Conservation (phyloP, 2,797 vertebrate species). For the Acridotheres tristis region DNA sequence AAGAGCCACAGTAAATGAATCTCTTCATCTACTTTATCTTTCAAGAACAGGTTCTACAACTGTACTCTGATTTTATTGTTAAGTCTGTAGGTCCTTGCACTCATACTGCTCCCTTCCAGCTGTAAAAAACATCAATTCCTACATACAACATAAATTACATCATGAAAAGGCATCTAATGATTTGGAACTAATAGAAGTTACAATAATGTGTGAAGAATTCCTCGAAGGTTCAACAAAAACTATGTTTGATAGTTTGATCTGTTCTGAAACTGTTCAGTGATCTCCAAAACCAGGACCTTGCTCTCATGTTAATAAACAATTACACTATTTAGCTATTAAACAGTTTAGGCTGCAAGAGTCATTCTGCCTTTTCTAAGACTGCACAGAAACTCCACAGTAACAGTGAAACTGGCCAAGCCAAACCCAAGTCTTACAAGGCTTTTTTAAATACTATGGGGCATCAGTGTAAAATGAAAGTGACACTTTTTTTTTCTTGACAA, state of each 20-base stretch:
- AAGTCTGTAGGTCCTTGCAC: background rate
- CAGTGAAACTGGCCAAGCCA: background rate
- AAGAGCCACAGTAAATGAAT: background rate
- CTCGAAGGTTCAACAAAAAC: background rate
- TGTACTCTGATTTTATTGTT: background rate
- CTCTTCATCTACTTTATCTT: background rate
- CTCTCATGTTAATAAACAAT: background rate
- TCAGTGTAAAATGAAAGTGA: background rate
- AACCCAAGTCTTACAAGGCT: background rate
- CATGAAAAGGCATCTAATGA: background rate
- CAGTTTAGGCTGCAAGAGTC: background rate
- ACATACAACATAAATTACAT: background rate
- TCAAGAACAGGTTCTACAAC: background rate
- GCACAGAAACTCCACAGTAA: background rate
- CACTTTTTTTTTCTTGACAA: background rate
- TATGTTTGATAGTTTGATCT: background rate
- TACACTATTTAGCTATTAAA: background rate
- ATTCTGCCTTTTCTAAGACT: background rate
- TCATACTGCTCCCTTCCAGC: rapidly evolving
- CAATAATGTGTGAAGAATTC: background rate
- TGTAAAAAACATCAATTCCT: background rate
- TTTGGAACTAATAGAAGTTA: background rate
- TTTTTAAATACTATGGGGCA: background rate
- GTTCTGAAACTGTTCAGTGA: background rate
- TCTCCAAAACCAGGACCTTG: background rate